Base-by-base conservation (phyloP, 2,888 invertebrate genomes). In the Busseola fusca region DNA sequence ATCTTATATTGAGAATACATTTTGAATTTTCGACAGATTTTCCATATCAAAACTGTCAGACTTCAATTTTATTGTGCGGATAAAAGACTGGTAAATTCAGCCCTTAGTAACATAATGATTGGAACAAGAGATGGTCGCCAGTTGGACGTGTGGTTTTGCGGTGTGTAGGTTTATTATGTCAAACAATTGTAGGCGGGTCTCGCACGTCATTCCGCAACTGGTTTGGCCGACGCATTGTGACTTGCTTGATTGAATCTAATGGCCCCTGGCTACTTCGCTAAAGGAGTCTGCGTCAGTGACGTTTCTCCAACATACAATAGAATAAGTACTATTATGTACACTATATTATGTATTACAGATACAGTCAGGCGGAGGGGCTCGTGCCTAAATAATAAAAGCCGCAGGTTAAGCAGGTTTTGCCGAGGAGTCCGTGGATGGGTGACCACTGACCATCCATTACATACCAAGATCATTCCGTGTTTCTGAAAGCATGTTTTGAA, bases 171-270 rank as follows among this genome's bases (percentile, higher is more conserved):
- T 67, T 84, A 67, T 72, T 78, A 76, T 76, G 73, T 84, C 79
- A 67, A 81, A 84, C 82, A 86, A 82, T 83, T 86, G 91, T 84
- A 88, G 92, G 93, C 90, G 90, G 87, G 90, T 87, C 88, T 72
- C 86, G 45, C 48, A 87, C 92, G 92, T 92, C 92, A 92, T 83
- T 56, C 81, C 69, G 76, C 78, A 85, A 84, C 80, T 78, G 78
- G 82, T 83, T 85, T 80, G 84, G 76, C 45, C 78, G 65, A 78
- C 83, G 76, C 85, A 81, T 82, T 84, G 74, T 82, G 74, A 81
- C 77, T 85, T 78, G 76, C 84, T 83, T 86, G 78, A 83, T 85
- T 86, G 72, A 82, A 57, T 27, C 50, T 75, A 81, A 83, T 81
- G 69, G 69, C 63, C 71, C 71, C 73, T 80, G 68, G 74, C 74